Evolutionary conservation across 2,113 vertebrate species (phyloP).

Genomic region (Spea multiplicata): DNA sequence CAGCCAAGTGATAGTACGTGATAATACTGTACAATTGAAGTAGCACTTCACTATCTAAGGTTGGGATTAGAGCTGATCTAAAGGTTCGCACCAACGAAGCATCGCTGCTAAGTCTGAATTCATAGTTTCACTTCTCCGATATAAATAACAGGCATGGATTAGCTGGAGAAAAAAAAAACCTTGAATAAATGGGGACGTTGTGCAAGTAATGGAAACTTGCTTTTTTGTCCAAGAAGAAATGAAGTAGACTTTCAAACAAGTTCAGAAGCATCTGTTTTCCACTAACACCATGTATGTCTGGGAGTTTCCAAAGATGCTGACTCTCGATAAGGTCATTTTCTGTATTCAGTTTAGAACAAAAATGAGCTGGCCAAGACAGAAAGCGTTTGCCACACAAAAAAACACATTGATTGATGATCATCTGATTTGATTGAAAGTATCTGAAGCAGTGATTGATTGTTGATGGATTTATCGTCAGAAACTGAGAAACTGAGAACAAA

Average conservation of each 20-base stretch:
- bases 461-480: neutral
- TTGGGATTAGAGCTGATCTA: conserved; percentile 70
- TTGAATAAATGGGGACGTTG: conserved; percentile 14
- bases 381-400: conserved; percentile 44
- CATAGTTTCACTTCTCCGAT: conserved; percentile 66
- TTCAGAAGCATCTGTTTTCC: conserved; percentile 62
- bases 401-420: conserved; percentile 32
- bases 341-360: conserved; percentile 53
- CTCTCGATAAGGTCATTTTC: conserved; percentile 58
- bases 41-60: conserved; percentile 79
- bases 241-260: conserved; percentile 46
- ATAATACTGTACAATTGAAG: conserved; percentile 73
- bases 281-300: conserved; percentile 60
- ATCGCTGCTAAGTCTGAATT: conserved; percentile 68
- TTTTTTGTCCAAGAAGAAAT: conserved; percentile 50
- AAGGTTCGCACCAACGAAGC: conserved; percentile 72
- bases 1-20: conserved; percentile 67
- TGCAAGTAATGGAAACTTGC: conserved; percentile 49
- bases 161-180: conserved; percentile 55
- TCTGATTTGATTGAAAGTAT: neutral
- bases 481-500: too few relatives aligned
- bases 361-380: conserved; percentile 50
- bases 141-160: conserved; percentile 71
- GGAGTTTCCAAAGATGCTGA: conserved; percentile 60
- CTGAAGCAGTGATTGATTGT: neutral